These are phyloP conservation scores for Ptiloglossa arizonensis DNA, from an alignment of 1,140 invertebrate genomes.

Conservation along the genomic window DNA sequence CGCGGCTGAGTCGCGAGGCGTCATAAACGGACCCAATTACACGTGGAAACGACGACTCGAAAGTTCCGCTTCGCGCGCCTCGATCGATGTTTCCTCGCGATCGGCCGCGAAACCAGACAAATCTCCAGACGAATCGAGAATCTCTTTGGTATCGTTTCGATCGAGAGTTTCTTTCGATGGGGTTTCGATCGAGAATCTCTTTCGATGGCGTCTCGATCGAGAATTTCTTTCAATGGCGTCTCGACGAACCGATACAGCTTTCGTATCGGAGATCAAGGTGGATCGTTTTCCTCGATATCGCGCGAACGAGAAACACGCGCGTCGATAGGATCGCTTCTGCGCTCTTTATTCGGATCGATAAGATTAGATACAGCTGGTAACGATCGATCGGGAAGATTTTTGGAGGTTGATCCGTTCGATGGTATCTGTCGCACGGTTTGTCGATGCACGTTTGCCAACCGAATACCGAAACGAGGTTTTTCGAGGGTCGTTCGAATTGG, in stretches of 20 bases:
- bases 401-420: not conserved
- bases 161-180: not conserved
- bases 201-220: not conserved
- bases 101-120: too few species aligned
- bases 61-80: too few species aligned
- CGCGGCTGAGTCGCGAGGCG: slow-evolving; percentile 37
- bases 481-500: not conserved
- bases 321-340: slow-evolving; percentile 3
- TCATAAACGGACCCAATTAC: slow-evolving; percentile 67
- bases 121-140: not conserved
- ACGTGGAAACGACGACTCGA: slow-evolving; percentile 12
- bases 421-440: not conserved
- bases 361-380: slow-evolving; percentile 24
- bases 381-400: not conserved
- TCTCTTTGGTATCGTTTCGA: slow-evolving; percentile 1
- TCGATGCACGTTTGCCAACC: not conserved
- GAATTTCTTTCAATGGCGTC: not conserved
- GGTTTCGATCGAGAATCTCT: not conserved
- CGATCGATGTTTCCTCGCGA: not conserved
- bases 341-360: slow-evolving; percentile 22
- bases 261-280: slow-evolving; percentile 18
- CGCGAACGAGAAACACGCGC: slow-evolving; percentile 10
- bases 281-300: slow-evolving; percentile 7
- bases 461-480: not conserved
- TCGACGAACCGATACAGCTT: too few species aligned